These are phyloP conservation scores for Eupithecia tripunctaria DNA, from an alignment of 2,888 invertebrate genomes.

Conservation along the genomic window DNA sequence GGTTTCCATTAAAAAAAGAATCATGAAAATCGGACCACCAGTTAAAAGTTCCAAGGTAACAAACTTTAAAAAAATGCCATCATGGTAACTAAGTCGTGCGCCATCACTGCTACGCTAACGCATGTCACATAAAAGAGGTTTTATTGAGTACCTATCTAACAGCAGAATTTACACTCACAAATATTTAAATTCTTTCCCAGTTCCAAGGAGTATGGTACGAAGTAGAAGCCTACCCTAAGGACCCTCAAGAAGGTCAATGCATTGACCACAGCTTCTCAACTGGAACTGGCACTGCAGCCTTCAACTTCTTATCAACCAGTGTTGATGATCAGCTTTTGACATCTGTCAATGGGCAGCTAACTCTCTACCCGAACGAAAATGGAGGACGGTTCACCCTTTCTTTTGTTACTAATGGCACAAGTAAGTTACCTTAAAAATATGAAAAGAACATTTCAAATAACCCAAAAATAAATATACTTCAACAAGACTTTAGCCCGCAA, in stretches of 20 bases:
- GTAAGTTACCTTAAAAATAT: conserved; percentile 44
- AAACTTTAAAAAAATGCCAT: no score
- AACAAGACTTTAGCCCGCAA: no score
- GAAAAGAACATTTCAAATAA: no score
- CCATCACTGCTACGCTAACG: no score
- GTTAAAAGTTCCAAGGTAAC: no score
- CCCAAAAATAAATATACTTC: no score
- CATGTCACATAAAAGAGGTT: no score
- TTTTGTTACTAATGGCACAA: conserved; percentile 45
- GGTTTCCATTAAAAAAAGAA: no score
- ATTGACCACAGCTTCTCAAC: conserved; percentile 56
- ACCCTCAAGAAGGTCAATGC: conserved; percentile 62
- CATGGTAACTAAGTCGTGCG: no score
- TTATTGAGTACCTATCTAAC: no score
- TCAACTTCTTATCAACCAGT: conserved; percentile 55
- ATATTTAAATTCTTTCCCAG: conserved; percentile 46
- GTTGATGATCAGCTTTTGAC: conserved; percentile 54
- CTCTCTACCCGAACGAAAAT: conserved; percentile 44
- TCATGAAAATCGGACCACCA: no score
- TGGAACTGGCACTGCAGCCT: conserved; percentile 42
- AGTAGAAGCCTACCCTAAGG: conserved; percentile 65
- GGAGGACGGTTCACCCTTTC: conserved; percentile 62
- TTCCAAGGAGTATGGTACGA: conserved; percentile 68
- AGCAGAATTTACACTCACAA: neutral
- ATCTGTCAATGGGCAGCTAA: conserved; percentile 49